Conservation (phyloP, 2,888 invertebrate genomes). For the Agrilus cyanescens region DNA sequence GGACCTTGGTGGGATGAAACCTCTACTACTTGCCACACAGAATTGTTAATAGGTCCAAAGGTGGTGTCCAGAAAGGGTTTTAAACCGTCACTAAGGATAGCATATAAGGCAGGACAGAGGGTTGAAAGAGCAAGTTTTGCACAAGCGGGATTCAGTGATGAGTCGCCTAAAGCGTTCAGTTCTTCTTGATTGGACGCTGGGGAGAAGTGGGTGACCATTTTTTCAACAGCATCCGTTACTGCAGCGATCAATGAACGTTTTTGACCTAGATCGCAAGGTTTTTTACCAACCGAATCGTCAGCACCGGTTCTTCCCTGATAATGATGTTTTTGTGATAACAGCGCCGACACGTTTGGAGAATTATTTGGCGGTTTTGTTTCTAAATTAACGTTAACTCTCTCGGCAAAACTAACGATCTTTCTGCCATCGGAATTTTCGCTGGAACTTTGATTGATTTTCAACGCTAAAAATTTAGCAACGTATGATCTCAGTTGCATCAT, state of each 20-base stretch:
- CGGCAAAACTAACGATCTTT: conserved; percentile 69
- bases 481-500: conserved; percentile 57
- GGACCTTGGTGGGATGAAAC: conserved; percentile 79
- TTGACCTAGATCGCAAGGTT: conserved; percentile 40
- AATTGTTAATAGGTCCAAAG: conserved; percentile 75
- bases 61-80: conserved; percentile 70
- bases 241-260: conserved; percentile 60
- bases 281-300: conserved; percentile 47
- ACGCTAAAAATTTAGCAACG: conserved; percentile 57
- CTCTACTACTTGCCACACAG: conserved; percentile 84
- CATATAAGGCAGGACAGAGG: conserved; percentile 74
- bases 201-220: conserved; percentile 60
- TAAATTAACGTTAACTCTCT: conserved; percentile 44
- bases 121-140: conserved; percentile 62
- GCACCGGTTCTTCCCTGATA: conserved; percentile 44
- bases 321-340: conserved; percentile 44
- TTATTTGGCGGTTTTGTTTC: conserved; percentile 48
- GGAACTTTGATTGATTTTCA: conserved; percentile 59
- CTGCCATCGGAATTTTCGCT: conserved; percentile 48
- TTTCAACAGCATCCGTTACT: conserved; percentile 63
- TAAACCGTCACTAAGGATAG: conserved; percentile 73
- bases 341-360: conserved; percentile 60
- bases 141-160: conserved; percentile 49
- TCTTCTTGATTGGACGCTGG: conserved; percentile 52
- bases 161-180: conserved; percentile 45